phyloP scores from a whole-genome alignment of 2,797 vertebrate species.

The Rallus crepitans region DNA sequence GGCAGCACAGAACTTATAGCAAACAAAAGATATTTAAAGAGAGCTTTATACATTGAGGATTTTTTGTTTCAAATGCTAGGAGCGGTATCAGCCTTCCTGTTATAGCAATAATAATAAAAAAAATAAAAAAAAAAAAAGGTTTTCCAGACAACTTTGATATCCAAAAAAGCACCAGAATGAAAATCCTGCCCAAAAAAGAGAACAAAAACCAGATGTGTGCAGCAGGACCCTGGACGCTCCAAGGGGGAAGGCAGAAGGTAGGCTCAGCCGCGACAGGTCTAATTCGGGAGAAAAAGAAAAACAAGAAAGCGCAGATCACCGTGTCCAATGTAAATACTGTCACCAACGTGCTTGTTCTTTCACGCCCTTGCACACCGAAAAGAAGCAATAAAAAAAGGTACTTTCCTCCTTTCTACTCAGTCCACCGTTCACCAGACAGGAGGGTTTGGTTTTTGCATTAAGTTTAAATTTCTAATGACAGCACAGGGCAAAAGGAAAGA shows the following conservation, averaged over 20 bases:
- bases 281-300: neutral
- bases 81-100: constrained; percentile 44
- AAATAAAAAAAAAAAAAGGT: neutral
- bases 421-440: constrained; percentile 1
- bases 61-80: neutral
- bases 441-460: constrained; percentile 48
- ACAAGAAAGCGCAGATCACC: neutral
- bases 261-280: constrained; percentile 41
- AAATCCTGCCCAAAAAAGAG: constrained; percentile 22
- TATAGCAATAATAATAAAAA: neutral
- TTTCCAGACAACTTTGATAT: constrained; percentile 45
- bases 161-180: constrained; percentile 51
- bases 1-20: constrained; percentile 38
- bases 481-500: constrained; percentile 53
- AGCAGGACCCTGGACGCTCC: constrained; percentile 27
- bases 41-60: constrained; percentile 15
- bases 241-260: constrained; percentile 40
- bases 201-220: constrained; percentile 59
- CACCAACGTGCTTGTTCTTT: neutral
- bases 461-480: constrained; percentile 76
- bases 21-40: constrained; percentile 43
- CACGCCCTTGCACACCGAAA: neutral
- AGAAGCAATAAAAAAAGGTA: constrained; percentile 7
- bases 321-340: constrained; percentile 24
- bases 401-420: neutral